These are phyloP conservation scores for Circaetus gallicus DNA, from an alignment of 2,113 vertebrate species.

Conservation along the genomic window DNA sequence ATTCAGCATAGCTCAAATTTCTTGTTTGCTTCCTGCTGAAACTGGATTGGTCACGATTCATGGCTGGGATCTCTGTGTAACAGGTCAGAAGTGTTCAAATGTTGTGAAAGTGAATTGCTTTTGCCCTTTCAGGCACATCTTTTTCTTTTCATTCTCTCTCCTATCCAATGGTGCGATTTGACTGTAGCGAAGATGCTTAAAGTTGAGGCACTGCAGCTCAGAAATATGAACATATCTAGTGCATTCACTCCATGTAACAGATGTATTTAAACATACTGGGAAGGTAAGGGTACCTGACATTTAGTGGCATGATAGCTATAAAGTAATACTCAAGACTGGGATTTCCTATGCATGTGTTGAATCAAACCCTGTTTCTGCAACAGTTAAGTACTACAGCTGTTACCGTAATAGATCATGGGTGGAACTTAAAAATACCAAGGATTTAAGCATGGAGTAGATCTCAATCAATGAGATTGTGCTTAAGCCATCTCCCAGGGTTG, in stretches of 20 bases:
- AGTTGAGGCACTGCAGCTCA: background rate
- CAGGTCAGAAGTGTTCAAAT: background rate
- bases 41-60: background rate
- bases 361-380: background rate
- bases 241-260: background rate
- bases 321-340: background rate
- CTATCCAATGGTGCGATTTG: background rate
- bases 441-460: background rate
- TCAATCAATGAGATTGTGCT: background rate
- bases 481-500: background rate
- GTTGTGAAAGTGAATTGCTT: background rate
- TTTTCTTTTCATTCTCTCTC: background rate
- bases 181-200: background rate
- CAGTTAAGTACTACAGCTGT: background rate
- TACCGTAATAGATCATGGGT: background rate
- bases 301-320: background rate
- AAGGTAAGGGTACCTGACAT: background rate
- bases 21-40: background rate
- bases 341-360: background rate
- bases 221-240: fast-evolving
- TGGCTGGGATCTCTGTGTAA: background rate
- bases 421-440: background rate
- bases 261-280: background rate
- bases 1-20: background rate
- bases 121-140: background rate